These are phyloP conservation scores for Paracanthobrama guichenoti DNA, from an alignment of 2,113 vertebrate genomes.

Conservation along the genomic window DNA sequence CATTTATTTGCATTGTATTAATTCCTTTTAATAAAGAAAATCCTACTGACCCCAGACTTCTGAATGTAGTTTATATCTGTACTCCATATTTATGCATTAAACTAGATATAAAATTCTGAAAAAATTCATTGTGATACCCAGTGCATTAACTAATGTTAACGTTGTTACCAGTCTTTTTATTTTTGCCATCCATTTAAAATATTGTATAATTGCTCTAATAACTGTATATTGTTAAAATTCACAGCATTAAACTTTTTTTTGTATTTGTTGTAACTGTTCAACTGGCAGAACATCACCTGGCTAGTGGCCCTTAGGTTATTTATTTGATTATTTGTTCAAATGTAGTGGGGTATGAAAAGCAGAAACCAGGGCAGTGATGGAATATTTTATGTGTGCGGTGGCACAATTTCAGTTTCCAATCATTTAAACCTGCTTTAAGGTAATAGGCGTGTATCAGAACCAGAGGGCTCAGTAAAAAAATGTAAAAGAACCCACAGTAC, in stretches of 20 bases:
- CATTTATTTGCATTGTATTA: neutral
- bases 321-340: neutral
- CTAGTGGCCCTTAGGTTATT: no score
- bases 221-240: neutral
- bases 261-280: neutral
- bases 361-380: neutral
- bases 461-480: neutral
- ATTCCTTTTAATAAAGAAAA: neutral
- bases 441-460: constrained; percentile 12
- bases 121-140: neutral
- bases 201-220: neutral
- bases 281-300: neutral
- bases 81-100: no score
- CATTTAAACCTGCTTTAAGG: neutral
- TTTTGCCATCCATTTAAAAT: no score
- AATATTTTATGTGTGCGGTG: neutral
- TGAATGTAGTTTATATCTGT: neutral
- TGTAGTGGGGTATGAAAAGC: neutral
- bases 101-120: neutral
- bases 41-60: neutral
- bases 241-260: neutral
- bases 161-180: no score
- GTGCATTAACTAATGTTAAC: neutral
- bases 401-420: constrained; percentile 23
- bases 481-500: constrained; percentile 23